Percentiles rank a stretch among this genome's conserved stretches.
These are phyloP conservation scores for Puffinus mauretanicus DNA, from an alignment of 2,113 vertebrate genomes.

Conservation along the genomic window DNA sequence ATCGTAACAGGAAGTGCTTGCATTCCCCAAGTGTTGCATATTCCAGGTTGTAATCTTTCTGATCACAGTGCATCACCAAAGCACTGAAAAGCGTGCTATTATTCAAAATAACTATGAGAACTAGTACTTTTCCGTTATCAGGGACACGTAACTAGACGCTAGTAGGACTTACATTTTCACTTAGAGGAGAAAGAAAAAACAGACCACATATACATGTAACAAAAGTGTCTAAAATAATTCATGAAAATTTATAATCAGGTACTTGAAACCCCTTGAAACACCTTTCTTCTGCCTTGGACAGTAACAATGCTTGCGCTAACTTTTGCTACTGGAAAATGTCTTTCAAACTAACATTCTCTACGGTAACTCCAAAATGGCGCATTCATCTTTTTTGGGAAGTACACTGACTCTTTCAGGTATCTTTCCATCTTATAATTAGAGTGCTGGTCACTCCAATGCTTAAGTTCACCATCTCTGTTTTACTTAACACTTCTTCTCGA, in stretches of 20 bases:
- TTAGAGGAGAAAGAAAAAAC: background rate
- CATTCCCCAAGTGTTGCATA: background rate
- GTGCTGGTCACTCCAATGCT: background rate
- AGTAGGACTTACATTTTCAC: background rate
- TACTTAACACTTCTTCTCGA: fast-evolving
- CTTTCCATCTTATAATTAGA: background rate
- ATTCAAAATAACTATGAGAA: background rate
- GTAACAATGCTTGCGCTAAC: background rate
- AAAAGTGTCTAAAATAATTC: background rate
- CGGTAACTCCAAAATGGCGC: background rate
- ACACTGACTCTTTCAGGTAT: background rate
- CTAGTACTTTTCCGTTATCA: background rate
- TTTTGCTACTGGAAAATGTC: background rate
- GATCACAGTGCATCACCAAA: background rate
- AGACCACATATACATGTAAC: fast-evolving
- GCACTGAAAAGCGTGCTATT: background rate
- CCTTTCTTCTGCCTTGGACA: background rate
- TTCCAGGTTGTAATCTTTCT: background rate
- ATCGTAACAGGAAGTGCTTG: background rate
- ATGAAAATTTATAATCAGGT: background rate
- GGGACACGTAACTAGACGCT: background rate
- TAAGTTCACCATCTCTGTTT: background rate
- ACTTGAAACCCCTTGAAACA: background rate
- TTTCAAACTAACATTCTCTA: background rate
- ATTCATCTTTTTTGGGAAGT: background rate